Percentiles rank a stretch among this genome's conserved stretches.
Evolutionary conservation across 2,797 vertebrate genomes (phyloP).

Genomic region (Muscicapa comitata): DNA sequence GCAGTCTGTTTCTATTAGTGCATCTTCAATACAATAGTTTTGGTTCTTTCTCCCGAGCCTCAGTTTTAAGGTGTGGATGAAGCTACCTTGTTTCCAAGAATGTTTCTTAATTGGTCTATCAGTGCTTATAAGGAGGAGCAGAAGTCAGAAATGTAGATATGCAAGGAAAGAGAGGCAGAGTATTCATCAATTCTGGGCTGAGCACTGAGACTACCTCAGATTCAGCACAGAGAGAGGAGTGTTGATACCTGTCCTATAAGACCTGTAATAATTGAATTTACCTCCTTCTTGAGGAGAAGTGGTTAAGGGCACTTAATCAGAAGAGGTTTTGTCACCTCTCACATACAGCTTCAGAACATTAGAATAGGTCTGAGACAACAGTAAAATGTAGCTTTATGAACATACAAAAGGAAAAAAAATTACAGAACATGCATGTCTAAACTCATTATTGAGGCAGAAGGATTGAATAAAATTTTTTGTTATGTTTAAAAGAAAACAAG

Average conservation of each 20-base stretch:
- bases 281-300: background rate
- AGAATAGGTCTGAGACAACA: background rate
- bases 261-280: background rate
- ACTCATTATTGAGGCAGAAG: background rate
- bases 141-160: background rate
- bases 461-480: background rate
- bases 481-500: background rate
- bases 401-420: background rate
- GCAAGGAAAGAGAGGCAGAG: background rate
- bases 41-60: background rate
- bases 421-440: background rate
- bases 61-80: background rate
- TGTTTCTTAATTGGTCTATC: background rate
- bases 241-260: background rate
- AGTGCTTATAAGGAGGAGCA: background rate
- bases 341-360: background rate
- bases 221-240: background rate
- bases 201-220: background rate
- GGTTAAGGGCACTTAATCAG: background rate
- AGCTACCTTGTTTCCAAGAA: background rate
- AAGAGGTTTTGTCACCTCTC: background rate
- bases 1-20: background rate
- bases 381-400: background rate
- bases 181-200: background rate
- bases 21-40: background rate